Percentiles rank a stretch among this genome's conserved stretches.
Evolutionary conservation across 2,797 vertebrate species (phyloP).

Genomic region (Chromobotia macracanthus): DNA sequence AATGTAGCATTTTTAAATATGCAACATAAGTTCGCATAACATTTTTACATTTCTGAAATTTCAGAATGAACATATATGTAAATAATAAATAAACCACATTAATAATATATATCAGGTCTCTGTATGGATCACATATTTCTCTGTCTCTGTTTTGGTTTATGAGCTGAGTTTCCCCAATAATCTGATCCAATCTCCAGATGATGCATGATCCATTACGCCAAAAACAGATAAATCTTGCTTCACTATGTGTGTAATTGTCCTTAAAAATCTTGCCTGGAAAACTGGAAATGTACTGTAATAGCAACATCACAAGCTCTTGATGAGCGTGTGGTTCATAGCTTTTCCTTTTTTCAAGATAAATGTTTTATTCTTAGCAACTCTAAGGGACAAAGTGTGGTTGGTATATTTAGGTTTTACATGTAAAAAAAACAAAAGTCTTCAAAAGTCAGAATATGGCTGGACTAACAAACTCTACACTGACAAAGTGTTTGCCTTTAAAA

Average conservation of each 20-base stretch:
- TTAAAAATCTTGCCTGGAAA: constrained; percentile 57
- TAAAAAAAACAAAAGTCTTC: no score
- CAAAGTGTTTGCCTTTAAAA: no score
- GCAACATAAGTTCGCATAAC: no score
- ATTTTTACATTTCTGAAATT: background rate
- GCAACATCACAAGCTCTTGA: constrained; percentile 63
- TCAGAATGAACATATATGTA: background rate
- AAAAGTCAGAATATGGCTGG: no score
- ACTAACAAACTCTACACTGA: no score
- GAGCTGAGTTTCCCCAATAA: constrained; percentile 64
- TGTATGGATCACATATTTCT: background rate
- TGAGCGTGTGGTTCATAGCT: constrained; percentile 62
- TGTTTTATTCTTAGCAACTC: no score
- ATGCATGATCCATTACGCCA: constrained; percentile 62
- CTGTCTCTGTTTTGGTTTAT: constrained; percentile 51
- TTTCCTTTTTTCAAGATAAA: constrained; percentile 58
- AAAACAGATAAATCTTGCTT: constrained; percentile 68
- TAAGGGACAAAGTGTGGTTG: constrained; percentile 53
- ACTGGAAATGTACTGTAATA: background rate
- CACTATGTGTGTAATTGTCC: constrained; percentile 66
- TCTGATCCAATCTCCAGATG: constrained; percentile 67
- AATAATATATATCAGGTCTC: background rate
- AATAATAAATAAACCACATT: background rate
- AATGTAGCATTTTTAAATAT: no score
- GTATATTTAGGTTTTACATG: background rate